These are phyloP conservation scores for Andrena camellia DNA, from an alignment of 2,888 invertebrate genomes.

Conservation along the genomic window DNA sequence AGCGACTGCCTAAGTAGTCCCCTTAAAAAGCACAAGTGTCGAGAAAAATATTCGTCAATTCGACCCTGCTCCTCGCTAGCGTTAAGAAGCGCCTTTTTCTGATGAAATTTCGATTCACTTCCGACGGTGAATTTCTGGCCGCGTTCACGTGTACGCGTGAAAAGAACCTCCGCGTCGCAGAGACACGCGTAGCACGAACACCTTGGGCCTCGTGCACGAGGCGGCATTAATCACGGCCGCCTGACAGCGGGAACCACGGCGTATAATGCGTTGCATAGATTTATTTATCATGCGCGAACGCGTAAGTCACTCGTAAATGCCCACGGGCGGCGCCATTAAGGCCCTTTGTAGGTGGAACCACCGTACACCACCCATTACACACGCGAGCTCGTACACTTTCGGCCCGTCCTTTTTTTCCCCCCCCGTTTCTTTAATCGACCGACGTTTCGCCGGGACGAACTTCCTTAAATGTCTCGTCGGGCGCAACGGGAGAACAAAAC, in stretches of 20 bases:
- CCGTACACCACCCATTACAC: conserved; percentile 63
- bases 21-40: background rate
- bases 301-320: conserved; percentile 79
- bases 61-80: background rate
- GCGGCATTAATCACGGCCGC: conserved; percentile 78
- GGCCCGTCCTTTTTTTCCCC: conserved; percentile 20
- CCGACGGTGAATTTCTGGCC: background rate
- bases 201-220: conserved; percentile 47
- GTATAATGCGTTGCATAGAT: conserved; percentile 81
- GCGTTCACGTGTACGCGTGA: background rate
- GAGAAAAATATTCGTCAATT: background rate
- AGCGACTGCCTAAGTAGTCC: too few relatives aligned
- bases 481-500: conserved; percentile 45
- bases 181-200: conserved; percentile 42
- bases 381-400: conserved; percentile 31
- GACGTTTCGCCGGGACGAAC: conserved; percentile 36
- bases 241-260: conserved; percentile 77
- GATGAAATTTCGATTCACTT: background rate
- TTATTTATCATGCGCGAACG: conserved; percentile 81
- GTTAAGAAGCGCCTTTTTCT: background rate
- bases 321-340: conserved; percentile 72
- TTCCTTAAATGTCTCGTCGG: conserved; percentile 61
- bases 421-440: conserved; percentile 57
- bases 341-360: conserved; percentile 72
- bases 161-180: background rate